Evolutionary conservation across 2,797 vertebrate genomes (phyloP).

Genomic region (Poecilia gillii): DNA sequence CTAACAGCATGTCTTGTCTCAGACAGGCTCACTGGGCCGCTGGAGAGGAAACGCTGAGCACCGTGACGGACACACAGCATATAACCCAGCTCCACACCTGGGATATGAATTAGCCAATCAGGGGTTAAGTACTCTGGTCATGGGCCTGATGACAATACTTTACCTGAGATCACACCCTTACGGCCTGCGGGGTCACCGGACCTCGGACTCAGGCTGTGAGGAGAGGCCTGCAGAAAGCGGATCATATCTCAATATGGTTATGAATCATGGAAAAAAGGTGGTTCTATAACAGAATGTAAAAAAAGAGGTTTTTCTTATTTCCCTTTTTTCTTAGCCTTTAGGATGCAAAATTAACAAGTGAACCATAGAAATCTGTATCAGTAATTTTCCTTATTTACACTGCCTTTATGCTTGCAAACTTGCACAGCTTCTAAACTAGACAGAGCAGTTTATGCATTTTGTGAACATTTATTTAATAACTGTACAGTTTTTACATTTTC

Average conservation of each 20-base stretch:
- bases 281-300: not conserved
- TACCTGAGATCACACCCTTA: slow-evolving; percentile 74
- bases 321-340: not conserved
- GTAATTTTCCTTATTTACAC: not conserved
- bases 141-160: slow-evolving; percentile 78
- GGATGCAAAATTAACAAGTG: not conserved
- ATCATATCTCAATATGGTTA: slow-evolving; percentile 66
- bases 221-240: slow-evolving; percentile 49
- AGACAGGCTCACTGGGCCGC: slow-evolving; percentile 60
- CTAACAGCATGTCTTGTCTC: slow-evolving; percentile 54
- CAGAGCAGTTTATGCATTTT: not conserved
- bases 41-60: slow-evolving; percentile 63
- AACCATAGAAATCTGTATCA: not conserved
- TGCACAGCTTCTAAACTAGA: not conserved
- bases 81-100: slow-evolving; percentile 79
- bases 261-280: slow-evolving; percentile 5
- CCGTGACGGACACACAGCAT: slow-evolving; percentile 77
- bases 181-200: slow-evolving; percentile 55
- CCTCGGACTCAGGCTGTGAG: slow-evolving; percentile 55
- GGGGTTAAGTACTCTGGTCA: slow-evolving; percentile 78
- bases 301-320: not conserved
- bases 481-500: not conserved
- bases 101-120: slow-evolving; percentile 77
- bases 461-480: not conserved
- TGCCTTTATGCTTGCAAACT: not conserved